Percentiles rank a stretch among this genome's conserved stretches.
Evolutionary conservation across 1,140 invertebrate species (phyloP).

Genomic region (Listronotus bonariensis): DNA sequence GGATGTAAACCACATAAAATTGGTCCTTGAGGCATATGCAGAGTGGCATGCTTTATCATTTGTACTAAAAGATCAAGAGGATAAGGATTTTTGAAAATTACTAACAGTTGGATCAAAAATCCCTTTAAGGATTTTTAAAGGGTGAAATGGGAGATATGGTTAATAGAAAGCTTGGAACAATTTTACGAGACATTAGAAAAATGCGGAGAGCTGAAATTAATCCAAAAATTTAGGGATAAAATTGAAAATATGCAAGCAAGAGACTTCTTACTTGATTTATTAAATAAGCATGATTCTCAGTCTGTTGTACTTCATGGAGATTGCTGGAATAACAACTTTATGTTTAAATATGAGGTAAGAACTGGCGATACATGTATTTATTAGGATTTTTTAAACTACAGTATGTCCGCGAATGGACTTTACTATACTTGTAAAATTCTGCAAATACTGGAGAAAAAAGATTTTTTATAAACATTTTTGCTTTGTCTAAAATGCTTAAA

Average conservation of each 20-base stretch:
- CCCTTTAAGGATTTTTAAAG: too few species aligned
- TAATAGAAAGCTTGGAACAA: too few species aligned
- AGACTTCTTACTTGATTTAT: conserved; percentile 24
- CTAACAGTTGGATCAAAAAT: conserved; percentile 19
- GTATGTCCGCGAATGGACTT: too few species aligned
- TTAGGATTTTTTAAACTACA: too few species aligned
- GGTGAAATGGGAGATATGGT: too few species aligned
- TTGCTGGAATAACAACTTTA: conserved; percentile 47
- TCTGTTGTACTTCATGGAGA: conserved; percentile 43
- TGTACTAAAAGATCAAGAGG: conserved; percentile 56
- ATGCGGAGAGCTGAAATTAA: too few species aligned
- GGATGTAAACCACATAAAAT: conserved; percentile 54
- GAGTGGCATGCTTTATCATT: conserved; percentile 61
- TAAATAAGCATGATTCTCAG: conserved; percentile 20
- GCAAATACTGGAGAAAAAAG: too few species aligned
- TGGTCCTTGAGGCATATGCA: conserved; percentile 58
- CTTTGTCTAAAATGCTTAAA: too few species aligned
- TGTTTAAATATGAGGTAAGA: conserved; percentile 41
- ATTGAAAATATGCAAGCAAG: conserved; percentile 12
- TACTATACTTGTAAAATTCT: too few species aligned
- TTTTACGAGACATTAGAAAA: too few species aligned
- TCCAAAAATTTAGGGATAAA: conserved; percentile 21
- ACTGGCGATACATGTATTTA: too few species aligned
- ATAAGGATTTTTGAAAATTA: conserved; percentile 25
- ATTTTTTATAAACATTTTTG: too few species aligned